A percentile compares a stretch with the other conserved stretches of the same genome.
Conservation (phyloP, 2,888 invertebrate genomes). For the Petrolisthes manimaculis region DNA sequence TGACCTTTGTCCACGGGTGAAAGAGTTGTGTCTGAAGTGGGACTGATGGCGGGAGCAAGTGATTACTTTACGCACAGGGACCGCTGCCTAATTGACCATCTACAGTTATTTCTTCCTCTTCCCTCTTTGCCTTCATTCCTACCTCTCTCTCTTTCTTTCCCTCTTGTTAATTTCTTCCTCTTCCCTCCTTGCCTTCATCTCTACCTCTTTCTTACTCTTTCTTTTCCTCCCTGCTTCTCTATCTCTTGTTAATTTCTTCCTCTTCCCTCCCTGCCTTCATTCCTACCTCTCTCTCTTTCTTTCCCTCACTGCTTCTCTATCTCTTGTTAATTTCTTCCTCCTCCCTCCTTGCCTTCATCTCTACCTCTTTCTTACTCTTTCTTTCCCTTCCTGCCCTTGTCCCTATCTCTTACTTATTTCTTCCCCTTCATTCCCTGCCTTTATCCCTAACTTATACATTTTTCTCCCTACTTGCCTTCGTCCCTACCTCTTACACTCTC, state of each 20-base stretch:
- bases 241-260: slow-evolving; percentile 10
- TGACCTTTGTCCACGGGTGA: slow-evolving; percentile 31
- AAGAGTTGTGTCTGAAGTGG: slow-evolving; percentile 51
- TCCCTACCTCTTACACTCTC: too few species aligned
- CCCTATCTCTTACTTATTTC: too few species aligned
- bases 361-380: background rate
- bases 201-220: background rate
- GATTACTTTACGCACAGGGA: slow-evolving; percentile 59
- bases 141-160: background rate
- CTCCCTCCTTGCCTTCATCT: background rate
- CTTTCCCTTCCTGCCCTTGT: too few species aligned
- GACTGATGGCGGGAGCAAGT: slow-evolving; percentile 55
- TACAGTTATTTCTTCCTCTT: slow-evolving; percentile 49
- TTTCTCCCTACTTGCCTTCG: too few species aligned
- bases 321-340: background rate
- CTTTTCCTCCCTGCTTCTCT: background rate
- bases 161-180: background rate
- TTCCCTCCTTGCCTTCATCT: background rate
- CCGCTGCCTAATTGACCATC: slow-evolving; percentile 53
- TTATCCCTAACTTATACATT: too few species aligned
- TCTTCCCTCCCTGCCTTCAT: too few species aligned
- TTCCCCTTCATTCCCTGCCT: too few species aligned
- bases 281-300: too few species aligned
- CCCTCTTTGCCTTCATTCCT: background rate
- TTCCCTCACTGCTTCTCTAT: slow-evolving; percentile 1